Evolutionary conservation across 2,797 vertebrate species (phyloP), one percentile per base, ranked within the genome.

Genomic region (Lithobates sylvaticus): DNA sequence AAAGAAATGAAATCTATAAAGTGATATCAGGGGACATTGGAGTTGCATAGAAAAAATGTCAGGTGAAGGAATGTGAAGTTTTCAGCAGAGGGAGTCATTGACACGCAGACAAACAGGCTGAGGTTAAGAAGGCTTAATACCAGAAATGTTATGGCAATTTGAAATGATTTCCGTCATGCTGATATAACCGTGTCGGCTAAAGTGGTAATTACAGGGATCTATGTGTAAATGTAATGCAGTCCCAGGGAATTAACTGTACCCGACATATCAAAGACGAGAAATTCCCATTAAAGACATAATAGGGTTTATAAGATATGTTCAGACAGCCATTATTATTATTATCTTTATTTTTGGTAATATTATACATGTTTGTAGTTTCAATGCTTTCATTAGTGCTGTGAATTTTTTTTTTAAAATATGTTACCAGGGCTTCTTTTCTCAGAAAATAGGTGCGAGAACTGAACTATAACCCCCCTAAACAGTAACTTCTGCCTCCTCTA

Each of bases 81-180:
- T 88, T 92, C 93, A 91, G 93, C 89, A 94, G 93, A 93, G 93
- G 92, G 92, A 94, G 92, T 84, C 90, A 91, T 91, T 93, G 91
- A 91, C 91, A 91, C 90, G 88, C 91, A 50, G 5, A 86, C 27
- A 58, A 39, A 65, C 71, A 29, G 39, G 27, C 39, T 32, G 50
- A 65, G 58, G 39, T 23, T 23, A 29, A n/a, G 27, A 68, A 78
- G 10, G 10, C 36, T 67, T 21, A 58, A 86, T 36, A 72, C 26
- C 27, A 74, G 44, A 64, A 78, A 80, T 54, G 71, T 34, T 73
- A 13, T 72, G 67, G 54, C 50, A 73, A 73, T 76, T 58, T 81
- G 23, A 50, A 81, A 68, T 76, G 34, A 81, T 80, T 81, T 75
- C 72, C 78, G 27, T 42, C 32, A 36, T 12, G 12, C 27, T 75